These are phyloP conservation scores for Drosophila austrosaltans DNA, from an alignment of 2,888 invertebrate species.

Conservation along the genomic window DNA sequence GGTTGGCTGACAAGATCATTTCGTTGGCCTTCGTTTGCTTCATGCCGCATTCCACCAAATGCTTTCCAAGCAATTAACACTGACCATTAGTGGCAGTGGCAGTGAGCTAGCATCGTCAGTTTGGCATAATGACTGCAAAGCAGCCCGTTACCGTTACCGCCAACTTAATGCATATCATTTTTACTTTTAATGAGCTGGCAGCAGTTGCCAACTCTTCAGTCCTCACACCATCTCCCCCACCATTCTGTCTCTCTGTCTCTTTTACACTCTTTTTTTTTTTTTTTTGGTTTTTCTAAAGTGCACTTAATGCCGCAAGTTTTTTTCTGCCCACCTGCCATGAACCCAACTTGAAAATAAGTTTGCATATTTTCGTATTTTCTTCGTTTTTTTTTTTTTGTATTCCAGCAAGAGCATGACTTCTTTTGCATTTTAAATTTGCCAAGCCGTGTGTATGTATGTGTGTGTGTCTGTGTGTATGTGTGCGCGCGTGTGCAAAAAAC, in stretches of 20 bases:
- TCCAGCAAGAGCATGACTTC: conserved; percentile 21
- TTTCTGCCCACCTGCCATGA: conserved; percentile 60
- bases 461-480: conserved; percentile 15
- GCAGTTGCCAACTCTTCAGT: conserved; percentile 44
- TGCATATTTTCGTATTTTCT: conserved; percentile 20
- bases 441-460: conserved; percentile 14
- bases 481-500: conserved; percentile 51
- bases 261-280: not conserved
- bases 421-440: conserved; percentile 73
- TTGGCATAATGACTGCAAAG: conserved; percentile 66
- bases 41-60: conserved; percentile 48
- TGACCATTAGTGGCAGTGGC: conserved; percentile 62
- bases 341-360: conserved; percentile 62
- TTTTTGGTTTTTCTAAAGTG: conserved; percentile 55
- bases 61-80: conserved; percentile 74
- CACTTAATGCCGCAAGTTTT: conserved; percentile 74
- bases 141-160: conserved; percentile 62
- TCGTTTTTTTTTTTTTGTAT: conserved; percentile 18
- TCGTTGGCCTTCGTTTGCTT: conserved; percentile 10
- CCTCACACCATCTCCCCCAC: not conserved
- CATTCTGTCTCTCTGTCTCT: not conserved
- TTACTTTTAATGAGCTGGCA: conserved; percentile 72
- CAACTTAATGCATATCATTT: conserved; percentile 77
- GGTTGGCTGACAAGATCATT: not conserved
- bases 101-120: conserved; percentile 33